Evolutionary conservation across 2,888 invertebrate genomes (phyloP), one percentile per base, ranked within the genome.

Genomic region (Slavum lentiscoides): DNA sequence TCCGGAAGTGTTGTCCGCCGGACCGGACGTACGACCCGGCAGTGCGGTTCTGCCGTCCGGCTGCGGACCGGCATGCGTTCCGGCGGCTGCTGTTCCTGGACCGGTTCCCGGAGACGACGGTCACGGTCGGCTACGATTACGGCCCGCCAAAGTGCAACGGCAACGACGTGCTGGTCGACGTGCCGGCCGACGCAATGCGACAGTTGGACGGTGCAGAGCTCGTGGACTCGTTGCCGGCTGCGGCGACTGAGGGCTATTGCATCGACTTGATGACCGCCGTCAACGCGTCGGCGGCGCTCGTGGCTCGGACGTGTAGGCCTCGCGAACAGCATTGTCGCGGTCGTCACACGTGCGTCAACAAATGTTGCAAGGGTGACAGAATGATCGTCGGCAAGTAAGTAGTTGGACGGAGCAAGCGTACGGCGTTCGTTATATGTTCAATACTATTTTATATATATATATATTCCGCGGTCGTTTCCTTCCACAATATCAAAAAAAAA

Each of bases 1-100:
- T 84, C 11, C 81, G 83, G 21, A 84, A 84, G 80, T 84, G 84
- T 64, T 84, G 84, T 69, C 83, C 84, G 15, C 21, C 83, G 30
- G 72, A 70, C 30, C 68, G 82, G 55, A 68, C 77, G n/a, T 84
- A 84, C 77, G 82, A 84, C 23, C 74, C 83, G 67, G 76, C 61
- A 19, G 53, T 67, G 61, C 83, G 82, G 39, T 75, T 81, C 13
- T 84, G 84, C 68, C 83, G 83, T 76, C 62, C 0, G 17, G 17
- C 19, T 13, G 49, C 23, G 49, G 13, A 19, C 6, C 55, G 55
- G 19, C 6, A 64, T 37, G 39, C 53, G 19, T 39, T 55, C 11
- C 49, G 23, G 69, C 21, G 17, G 82, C 83, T 8, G 83, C 83
- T 62, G 59, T 7, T 15, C 4, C 83, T n/a, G 59, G 59, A 0